phyloP scores from a whole-genome alignment of 2,797 vertebrate species.

The Crenichthys baileyi region DNA sequence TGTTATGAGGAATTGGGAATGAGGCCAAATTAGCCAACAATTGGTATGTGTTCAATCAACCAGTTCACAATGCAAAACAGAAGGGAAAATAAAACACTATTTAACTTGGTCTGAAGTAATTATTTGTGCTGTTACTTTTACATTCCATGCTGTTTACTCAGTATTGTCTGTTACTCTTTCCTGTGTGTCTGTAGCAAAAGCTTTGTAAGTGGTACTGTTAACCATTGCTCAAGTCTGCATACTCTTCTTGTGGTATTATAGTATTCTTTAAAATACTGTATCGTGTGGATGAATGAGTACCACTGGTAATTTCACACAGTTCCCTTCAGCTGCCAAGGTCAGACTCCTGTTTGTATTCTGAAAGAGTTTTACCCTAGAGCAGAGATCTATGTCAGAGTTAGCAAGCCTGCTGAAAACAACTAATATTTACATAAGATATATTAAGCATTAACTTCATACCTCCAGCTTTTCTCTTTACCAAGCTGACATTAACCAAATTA shows the following conservation, averaged over 20 bases:
- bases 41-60: too few relatives aligned
- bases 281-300: background rate
- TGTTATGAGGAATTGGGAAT: too few relatives aligned
- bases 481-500: background rate
- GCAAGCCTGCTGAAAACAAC: background rate
- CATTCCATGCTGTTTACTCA: background rate
- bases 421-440: conserved; percentile 9
- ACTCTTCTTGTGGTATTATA: background rate
- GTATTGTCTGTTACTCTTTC: background rate
- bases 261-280: background rate
- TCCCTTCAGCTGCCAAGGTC: background rate
- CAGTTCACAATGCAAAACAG: too few relatives aligned
- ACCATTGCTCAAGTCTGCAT: background rate
- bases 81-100: background rate
- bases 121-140: background rate
- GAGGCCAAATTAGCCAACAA: too few relatives aligned
- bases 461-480: background rate
- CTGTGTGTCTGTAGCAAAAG: background rate
- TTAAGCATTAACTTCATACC: background rate
- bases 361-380: background rate
- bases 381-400: conserved; percentile 1
- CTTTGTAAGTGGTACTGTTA: background rate
- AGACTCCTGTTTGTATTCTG: background rate
- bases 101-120: background rate
- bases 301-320: conserved; percentile 37